phyloP scores from a whole-genome alignment of 2,888 invertebrate species.

The Steinernema scapterisci region DNA sequence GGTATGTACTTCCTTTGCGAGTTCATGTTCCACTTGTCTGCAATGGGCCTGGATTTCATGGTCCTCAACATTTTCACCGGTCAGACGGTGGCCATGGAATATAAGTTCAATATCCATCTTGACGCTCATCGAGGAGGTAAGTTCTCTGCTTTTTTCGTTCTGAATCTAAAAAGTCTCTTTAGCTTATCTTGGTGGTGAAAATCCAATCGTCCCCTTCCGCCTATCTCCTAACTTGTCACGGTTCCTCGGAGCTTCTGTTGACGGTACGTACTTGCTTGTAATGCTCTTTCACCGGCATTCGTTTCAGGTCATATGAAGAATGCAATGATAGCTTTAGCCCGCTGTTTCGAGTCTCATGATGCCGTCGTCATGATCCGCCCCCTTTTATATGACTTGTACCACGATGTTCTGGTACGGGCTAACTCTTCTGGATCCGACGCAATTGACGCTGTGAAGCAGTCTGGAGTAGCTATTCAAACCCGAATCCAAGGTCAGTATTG shows the following conservation, averaged over 20 bases:
- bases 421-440: not conserved
- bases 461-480: not conserved
- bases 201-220: constrained; percentile 3
- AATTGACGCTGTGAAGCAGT: not conserved
- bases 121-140: not conserved
- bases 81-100: constrained; percentile 6
- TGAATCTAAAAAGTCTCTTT: not conserved
- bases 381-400: not conserved
- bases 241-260: constrained; percentile 4
- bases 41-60: constrained; percentile 9
- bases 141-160: not conserved
- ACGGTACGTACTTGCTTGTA: not conserved
- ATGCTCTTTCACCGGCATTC: not conserved
- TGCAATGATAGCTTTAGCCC: constrained; percentile 4
- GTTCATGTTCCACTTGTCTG: constrained; percentile 5
- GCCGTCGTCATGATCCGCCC: not conserved
- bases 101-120: not conserved
- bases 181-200: not conserved
- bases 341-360: constrained; percentile 18
- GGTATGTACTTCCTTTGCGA: constrained; percentile 16
- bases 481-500: not conserved
- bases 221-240: not conserved
- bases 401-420: not conserved
- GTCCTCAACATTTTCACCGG: constrained; percentile 21
- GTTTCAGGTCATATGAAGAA: constrained; percentile 23